Percentiles rank a stretch among this genome's conserved stretches.
Evolutionary conservation across 2,113 vertebrate genomes (phyloP).

Genomic region (Cynopterus brachyotis): DNA sequence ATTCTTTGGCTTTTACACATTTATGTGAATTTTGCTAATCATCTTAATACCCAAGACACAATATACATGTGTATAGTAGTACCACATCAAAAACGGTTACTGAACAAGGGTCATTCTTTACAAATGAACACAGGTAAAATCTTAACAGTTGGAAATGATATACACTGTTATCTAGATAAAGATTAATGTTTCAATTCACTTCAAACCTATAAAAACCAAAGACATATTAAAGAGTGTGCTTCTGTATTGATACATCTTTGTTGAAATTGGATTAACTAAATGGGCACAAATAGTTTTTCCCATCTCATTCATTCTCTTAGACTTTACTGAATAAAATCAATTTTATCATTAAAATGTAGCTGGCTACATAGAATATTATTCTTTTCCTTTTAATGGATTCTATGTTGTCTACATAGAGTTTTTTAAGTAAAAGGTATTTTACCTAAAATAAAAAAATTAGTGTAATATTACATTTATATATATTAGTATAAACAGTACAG

Average conservation of each 20-base stretch:
- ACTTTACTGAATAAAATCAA: constrained; percentile 62
- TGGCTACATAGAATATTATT: background rate
- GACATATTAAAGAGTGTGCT: background rate
- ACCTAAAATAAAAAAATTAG: constrained; percentile 14
- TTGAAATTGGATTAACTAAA: background rate
- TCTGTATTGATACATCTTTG: background rate
- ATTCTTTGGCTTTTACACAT: background rate
- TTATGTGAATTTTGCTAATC: background rate
- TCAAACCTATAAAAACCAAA: constrained; percentile 31
- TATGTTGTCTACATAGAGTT: background rate
- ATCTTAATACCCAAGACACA: background rate
- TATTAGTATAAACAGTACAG: background rate
- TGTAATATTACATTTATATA: background rate
- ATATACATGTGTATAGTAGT: background rate
- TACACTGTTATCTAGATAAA: background rate
- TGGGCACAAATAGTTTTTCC: background rate
- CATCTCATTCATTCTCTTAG: constrained; percentile 3
- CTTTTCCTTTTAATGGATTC: constrained; percentile 32
- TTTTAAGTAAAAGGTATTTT: background rate
- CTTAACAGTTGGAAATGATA: constrained; percentile 29
- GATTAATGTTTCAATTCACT: background rate
- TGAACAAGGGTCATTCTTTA: background rate
- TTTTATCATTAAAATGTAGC: background rate
- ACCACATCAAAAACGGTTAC: background rate
- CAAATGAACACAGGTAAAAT: background rate